These are phyloP conservation scores for Hypomecis atomaria DNA, from an alignment of 2,888 invertebrate species.

Conservation along the genomic window DNA sequence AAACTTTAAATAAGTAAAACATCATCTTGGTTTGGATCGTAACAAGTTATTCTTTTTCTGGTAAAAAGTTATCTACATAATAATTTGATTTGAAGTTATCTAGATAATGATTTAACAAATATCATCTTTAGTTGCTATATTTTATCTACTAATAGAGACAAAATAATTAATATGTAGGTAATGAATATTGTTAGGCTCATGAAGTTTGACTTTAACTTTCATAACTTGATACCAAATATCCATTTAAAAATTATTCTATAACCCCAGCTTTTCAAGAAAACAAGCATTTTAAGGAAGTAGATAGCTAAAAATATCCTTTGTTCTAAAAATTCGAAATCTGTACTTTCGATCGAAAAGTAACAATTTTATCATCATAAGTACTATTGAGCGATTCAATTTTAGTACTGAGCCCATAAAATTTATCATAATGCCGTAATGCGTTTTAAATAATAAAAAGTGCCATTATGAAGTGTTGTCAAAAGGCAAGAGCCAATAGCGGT, in stretches of 20 bases:
- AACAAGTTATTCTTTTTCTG: neutral
- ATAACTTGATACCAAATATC: too few species aligned
- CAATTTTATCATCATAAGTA: neutral
- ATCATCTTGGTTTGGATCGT: constrained; percentile 18
- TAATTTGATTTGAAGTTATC: neutral
- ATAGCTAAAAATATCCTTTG: too few species aligned
- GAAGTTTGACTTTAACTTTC: too few species aligned
- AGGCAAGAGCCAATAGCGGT: constrained; percentile 35
- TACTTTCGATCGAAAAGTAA: neutral
- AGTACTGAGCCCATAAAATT: constrained; percentile 1
- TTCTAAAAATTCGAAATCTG: too few species aligned
- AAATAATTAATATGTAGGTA: too few species aligned
- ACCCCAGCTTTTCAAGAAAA: too few species aligned
- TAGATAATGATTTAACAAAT: neutral
- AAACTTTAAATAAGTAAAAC: constrained; percentile 67
- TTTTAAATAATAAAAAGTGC: constrained; percentile 33
- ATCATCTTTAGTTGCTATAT: too few species aligned
- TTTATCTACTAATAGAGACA: too few species aligned
- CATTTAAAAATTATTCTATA: too few species aligned
- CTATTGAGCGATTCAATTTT: constrained; percentile 1
- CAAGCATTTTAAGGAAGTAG: too few species aligned
- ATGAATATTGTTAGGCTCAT: too few species aligned
- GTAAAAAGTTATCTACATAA: neutral
- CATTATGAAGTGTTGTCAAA: constrained; percentile 34
- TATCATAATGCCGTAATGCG: constrained; percentile 9